Evolutionary conservation across 2,888 invertebrate genomes (phyloP).

Genomic region (Drosophila differens): DNA sequence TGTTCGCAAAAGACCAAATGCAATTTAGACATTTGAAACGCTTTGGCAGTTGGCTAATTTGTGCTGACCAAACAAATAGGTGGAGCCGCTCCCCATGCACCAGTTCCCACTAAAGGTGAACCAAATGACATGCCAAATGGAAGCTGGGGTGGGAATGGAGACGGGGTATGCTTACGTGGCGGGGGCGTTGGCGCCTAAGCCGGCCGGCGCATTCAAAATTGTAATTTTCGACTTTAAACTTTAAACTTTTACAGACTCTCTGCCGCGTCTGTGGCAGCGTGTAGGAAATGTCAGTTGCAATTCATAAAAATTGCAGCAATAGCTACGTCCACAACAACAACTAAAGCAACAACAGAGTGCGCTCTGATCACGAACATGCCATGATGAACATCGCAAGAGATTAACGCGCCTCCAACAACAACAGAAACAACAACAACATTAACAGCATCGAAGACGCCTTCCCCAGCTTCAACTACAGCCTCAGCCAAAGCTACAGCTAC

Average conservation of each 20-base stretch:
- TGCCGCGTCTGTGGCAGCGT: conserved; percentile 43
- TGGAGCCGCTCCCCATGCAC: conserved; percentile 60
- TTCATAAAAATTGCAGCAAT: conserved; percentile 82
- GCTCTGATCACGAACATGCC: conserved; percentile 74
- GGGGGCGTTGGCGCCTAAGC: conserved; percentile 36
- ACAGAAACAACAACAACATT: conserved; percentile 21
- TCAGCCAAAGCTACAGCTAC: conserved; percentile 14
- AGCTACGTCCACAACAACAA: conserved; percentile 45
- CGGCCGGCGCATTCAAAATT: conserved; percentile 67
- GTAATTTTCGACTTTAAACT: conserved; percentile 73
- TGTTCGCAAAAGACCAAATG: conserved; percentile 28
- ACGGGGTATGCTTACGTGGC: not conserved
- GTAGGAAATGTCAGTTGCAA: conserved; percentile 84
- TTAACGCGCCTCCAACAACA: conserved; percentile 61
- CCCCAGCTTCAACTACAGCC: conserved; percentile 10
- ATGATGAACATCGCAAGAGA: conserved; percentile 78
- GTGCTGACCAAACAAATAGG: conserved; percentile 30
- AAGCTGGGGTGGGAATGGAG: not conserved
- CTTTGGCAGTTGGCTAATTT: conserved; percentile 50
- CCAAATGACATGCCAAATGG: conserved; percentile 52
- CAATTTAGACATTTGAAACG: conserved; percentile 57
- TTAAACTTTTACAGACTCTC: conserved; percentile 68
- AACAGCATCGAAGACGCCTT: conserved; percentile 41
- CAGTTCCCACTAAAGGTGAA: conserved; percentile 62
- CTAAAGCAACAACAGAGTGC: conserved; percentile 22